Base-by-base conservation (phyloP, 2,888 invertebrate species). In the Mycogona germanica region DNA sequence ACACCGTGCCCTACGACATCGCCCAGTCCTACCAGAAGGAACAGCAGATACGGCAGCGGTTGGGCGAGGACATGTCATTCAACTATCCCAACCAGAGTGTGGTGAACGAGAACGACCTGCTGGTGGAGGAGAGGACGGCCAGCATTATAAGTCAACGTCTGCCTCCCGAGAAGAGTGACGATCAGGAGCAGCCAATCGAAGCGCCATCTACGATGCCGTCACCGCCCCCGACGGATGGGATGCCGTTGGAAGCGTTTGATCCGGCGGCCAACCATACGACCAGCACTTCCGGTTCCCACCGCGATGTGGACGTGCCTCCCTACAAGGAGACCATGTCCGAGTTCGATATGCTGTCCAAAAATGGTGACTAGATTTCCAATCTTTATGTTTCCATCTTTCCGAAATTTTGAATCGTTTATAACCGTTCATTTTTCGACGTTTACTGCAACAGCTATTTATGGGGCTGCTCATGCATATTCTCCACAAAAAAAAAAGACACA, bases 1-100 rank as follows among this genome's bases (percentile, higher is more conserved):
- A 82, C 68, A n/a, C n/a, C n/a, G n/a, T n/a, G n/a, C n/a, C n/a
- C n/a, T 88, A 88, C 66, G 80, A 78, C 60, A 79, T 88, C 64
- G 80, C 82, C 66, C 81, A 86, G 62, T 87, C 86, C 62, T 88
- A 88, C 71, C 84, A 83, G 21, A 87, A 86, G 67, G 87, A 87
- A 66, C 78, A 79, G 57, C 80, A 79, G 66, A 65, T 85, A 54
- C 78, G 79, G 62, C 80, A 80, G 65, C 56, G 66, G 29, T 80
- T 62, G 26, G 62, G 55, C 7, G 59, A 60, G 37, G 57, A 58
- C 23, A 38, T 37, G 14, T 2, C 23, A 25, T 48, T 55, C 29
- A 37, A 64, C 38, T 54, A 64, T 52, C 53, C 52, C 19, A 58
- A 55, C 41, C 56, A 56, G 42, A 51, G 45, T 21, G 41, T 57